phyloP scores from a whole-genome alignment of 2,888 invertebrate species.

The Tiliacea citrago region DNA sequence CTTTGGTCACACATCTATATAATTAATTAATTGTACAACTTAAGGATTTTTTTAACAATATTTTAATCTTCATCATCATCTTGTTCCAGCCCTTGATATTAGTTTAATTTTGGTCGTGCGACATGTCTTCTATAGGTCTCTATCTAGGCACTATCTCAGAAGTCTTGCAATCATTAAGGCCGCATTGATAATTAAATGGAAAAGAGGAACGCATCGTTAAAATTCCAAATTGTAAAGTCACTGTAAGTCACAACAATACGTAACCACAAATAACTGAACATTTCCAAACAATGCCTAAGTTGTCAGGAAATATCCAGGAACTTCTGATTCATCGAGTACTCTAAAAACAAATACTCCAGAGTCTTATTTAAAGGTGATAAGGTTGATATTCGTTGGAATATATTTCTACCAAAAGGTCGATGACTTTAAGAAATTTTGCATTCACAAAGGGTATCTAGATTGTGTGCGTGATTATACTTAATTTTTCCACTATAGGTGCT shows the following conservation, averaged over 20 bases:
- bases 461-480: constrained; percentile 61
- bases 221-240: constrained; percentile 45
- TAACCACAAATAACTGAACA: constrained; percentile 39
- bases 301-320: constrained; percentile 63
- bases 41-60: too few relatives aligned
- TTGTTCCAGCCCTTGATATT: not conserved
- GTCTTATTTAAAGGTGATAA: constrained; percentile 7
- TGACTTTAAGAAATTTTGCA: constrained; percentile 66
- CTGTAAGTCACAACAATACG: constrained; percentile 28
- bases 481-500: constrained; percentile 26
- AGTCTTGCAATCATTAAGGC: too few relatives aligned
- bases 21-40: too few relatives aligned
- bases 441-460: constrained; percentile 69
- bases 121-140: not conserved
- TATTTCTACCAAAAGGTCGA: constrained; percentile 44
- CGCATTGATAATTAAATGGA: not conserved
- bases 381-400: constrained; percentile 24
- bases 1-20: too few relatives aligned
- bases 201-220: constrained; percentile 1
- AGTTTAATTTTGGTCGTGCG: not conserved
- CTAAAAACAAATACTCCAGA: not conserved
- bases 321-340: constrained; percentile 62
- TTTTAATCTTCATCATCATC: not conserved
- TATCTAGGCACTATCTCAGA: too few relatives aligned
- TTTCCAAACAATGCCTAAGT: constrained; percentile 57